phyloP scores from a whole-genome alignment of 2,797 vertebrate species.

The Leptodactylus fallax region DNA sequence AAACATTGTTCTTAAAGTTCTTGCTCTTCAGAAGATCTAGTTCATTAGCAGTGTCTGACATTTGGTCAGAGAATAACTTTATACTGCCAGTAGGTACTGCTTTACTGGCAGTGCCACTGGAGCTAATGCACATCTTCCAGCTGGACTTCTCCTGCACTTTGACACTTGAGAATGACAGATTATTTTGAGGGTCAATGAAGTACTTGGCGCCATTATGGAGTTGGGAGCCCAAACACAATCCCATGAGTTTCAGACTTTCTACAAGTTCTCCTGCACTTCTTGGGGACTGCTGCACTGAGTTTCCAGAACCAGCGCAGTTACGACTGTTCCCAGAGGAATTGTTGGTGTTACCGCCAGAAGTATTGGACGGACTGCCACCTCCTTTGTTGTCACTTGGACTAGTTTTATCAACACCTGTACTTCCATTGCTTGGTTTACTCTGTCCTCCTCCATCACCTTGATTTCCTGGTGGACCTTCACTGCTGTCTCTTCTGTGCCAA shows the following conservation, averaged over 20 bases:
- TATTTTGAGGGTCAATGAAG: conserved; percentile 83
- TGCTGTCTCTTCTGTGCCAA: conserved; percentile 93
- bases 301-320: conserved; percentile 72
- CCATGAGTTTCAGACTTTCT: conserved; percentile 93
- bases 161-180: conserved; percentile 83
- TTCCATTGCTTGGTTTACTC: conserved; percentile 84
- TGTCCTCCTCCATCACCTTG: conserved; percentile 88
- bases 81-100: conserved; percentile 71
- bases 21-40: conserved; percentile 86
- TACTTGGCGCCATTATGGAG: conserved; percentile 81
- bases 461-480: conserved; percentile 92
- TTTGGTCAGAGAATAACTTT: conserved; percentile 81
- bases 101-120: conserved; percentile 78
- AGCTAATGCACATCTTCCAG: conserved; percentile 93
- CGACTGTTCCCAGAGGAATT: conserved; percentile 77
- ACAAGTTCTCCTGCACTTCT: conserved; percentile 86
- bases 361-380: conserved; percentile 83
- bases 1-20: conserved; percentile 88
- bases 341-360: conserved; percentile 76
- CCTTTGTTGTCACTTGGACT: conserved; percentile 82
- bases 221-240: conserved; percentile 90
- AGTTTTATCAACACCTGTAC: conserved; percentile 83
- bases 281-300: conserved; percentile 73
- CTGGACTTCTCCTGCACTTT: conserved; percentile 91
- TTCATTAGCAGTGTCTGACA: conserved; percentile 76